Percentiles rank a stretch among this genome's conserved stretches.
Conservation (phyloP, 2,888 invertebrate species). For the Drosophila barbarae region DNA sequence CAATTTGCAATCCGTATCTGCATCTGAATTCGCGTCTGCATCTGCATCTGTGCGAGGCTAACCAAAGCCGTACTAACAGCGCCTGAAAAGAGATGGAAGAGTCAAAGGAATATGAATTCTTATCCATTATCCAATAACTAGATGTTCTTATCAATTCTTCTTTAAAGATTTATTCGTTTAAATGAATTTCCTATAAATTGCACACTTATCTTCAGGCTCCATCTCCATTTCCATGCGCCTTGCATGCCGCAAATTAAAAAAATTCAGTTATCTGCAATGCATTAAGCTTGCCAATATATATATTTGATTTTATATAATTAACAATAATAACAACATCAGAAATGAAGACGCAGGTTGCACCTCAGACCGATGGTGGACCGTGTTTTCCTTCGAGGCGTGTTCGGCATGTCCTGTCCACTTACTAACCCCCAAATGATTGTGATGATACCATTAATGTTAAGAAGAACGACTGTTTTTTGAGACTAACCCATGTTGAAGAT, state of each 20-base stretch:
- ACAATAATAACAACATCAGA: neutral
- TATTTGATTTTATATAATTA: slow-evolving; percentile 13
- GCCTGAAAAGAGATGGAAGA: slow-evolving; percentile 3
- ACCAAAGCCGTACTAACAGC: slow-evolving; percentile 23
- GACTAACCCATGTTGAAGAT: slow-evolving; percentile 54
- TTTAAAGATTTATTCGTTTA: neutral
- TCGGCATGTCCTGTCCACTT: slow-evolving; percentile 21
- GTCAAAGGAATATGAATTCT: neutral
- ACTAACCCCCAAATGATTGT: slow-evolving; percentile 20
- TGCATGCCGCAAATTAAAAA: slow-evolving; percentile 19
- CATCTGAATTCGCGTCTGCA: slow-evolving; percentile 10
- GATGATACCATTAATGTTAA: slow-evolving; percentile 28
- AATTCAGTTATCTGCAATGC: slow-evolving; percentile 4
- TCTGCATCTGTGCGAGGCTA: slow-evolving; percentile 11
- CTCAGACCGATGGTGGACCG: neutral
- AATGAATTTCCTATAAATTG: neutral
- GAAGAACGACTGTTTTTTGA: slow-evolving; percentile 30
- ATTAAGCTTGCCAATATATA: slow-evolving; percentile 15
- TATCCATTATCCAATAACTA: neutral
- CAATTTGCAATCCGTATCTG: slow-evolving; percentile 5
- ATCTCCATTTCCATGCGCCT: slow-evolving; percentile 4
- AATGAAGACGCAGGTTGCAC: neutral
- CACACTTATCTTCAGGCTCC: neutral
- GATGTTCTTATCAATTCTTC: no score
- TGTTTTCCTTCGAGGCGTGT: neutral